These are phyloP conservation scores for Phoebastria nigripes DNA, from an alignment of 2,797 vertebrate species.

Conservation along the genomic window DNA sequence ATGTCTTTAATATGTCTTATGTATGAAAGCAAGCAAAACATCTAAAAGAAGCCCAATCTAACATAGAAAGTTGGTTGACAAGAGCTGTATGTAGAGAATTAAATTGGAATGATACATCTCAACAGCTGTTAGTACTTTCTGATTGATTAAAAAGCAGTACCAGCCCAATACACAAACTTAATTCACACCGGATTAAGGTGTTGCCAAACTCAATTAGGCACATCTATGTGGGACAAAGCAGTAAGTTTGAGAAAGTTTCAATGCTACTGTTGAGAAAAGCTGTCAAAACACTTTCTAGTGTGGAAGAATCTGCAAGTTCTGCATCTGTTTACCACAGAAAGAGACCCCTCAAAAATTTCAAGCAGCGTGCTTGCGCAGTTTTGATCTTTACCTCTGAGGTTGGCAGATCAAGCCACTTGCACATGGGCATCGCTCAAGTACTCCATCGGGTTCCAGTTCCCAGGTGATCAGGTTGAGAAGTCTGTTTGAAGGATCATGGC, in stretches of 20 bases:
- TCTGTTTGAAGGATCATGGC: slow-evolving; percentile 81
- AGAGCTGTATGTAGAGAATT: not conserved
- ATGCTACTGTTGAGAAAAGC: not conserved
- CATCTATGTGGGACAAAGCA: not conserved
- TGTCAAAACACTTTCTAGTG: not conserved
- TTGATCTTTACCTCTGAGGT: slow-evolving; percentile 79
- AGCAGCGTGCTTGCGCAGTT: not conserved
- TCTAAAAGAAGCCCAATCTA: not conserved
- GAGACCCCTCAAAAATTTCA: not conserved
- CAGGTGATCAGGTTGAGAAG: slow-evolving; percentile 86
- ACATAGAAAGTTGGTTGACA: not conserved
- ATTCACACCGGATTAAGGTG: not conserved
- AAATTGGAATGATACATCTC: not conserved
- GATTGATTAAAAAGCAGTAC: not conserved
- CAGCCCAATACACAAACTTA: not conserved
- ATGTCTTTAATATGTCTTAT: not conserved
- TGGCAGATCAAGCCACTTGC: slow-evolving; percentile 87
- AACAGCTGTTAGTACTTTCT: not conserved
- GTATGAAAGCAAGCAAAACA: not conserved
- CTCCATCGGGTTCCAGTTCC: slow-evolving; percentile 80
- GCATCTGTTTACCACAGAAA: not conserved
- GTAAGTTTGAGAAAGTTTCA: not conserved
- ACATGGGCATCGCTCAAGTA: slow-evolving; percentile 88
- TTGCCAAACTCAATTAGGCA: not conserved
- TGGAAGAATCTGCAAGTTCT: not conserved